Evolutionary conservation across 2,888 invertebrate genomes (phyloP).

Genomic region (Malachius bipustulatus): DNA sequence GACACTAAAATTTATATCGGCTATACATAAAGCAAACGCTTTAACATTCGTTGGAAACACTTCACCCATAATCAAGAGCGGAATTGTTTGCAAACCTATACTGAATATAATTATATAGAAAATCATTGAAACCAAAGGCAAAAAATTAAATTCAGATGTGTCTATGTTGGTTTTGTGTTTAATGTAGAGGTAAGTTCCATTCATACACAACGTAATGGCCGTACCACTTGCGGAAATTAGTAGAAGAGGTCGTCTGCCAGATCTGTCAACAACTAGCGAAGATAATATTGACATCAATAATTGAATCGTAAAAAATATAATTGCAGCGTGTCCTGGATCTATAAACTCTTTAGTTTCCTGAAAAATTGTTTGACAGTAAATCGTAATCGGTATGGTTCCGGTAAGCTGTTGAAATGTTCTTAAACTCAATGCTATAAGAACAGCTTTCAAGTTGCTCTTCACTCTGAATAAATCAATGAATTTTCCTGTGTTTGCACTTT

Average conservation of each 20-base stretch:
- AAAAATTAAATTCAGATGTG: constrained; percentile 29
- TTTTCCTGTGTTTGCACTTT: constrained; percentile 41
- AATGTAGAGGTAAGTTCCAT: constrained; percentile 37
- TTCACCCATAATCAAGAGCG: constrained; percentile 42
- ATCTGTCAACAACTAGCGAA: constrained; percentile 45
- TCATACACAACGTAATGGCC: constrained; percentile 33
- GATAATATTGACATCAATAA: constrained; percentile 45
- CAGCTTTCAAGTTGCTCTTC: constrained; percentile 48
- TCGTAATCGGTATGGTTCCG: constrained; percentile 50
- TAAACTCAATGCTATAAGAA: constrained; percentile 49
- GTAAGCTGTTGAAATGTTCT: constrained; percentile 44
- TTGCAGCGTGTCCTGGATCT: constrained; percentile 31
- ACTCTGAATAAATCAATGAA: constrained; percentile 44
- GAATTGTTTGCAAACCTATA: constrained; percentile 42
- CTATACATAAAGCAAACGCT: constrained; percentile 43
- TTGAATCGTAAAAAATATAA: constrained; percentile 40
- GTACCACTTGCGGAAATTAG: constrained; percentile 39
- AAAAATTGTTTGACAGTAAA: constrained; percentile 46
- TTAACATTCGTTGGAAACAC: constrained; percentile 44
- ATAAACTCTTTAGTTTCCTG: constrained; percentile 33
- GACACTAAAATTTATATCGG: constrained; percentile 41
- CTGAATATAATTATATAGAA: constrained; percentile 40
- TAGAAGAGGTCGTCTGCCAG: constrained; percentile 43
- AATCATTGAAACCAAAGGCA: constrained; percentile 39
- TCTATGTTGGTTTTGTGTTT: constrained; percentile 32